Evolutionary conservation across 2,888 invertebrate genomes (phyloP).

Genomic region (Rhopalosiphum nymphaeae): DNA sequence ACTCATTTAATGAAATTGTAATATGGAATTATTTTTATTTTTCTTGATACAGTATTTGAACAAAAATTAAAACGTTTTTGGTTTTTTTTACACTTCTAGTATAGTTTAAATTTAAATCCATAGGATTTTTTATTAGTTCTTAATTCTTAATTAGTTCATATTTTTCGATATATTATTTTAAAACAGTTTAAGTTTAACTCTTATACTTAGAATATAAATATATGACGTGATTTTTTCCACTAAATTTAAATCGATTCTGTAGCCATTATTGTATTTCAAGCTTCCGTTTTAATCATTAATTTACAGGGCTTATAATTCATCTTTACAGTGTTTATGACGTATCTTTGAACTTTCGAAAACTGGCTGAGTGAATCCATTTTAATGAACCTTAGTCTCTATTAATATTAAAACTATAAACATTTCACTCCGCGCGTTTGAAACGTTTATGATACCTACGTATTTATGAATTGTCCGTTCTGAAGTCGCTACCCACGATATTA

Average conservation of each 20-base stretch:
- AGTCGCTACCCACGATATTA: background rate
- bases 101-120: background rate
- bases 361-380: background rate
- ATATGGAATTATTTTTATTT: background rate
- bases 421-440: background rate
- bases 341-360: background rate
- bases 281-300: background rate
- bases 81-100: background rate
- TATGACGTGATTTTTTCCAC: background rate
- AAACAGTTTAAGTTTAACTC: too few relatives aligned
- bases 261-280: background rate
- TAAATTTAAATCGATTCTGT: background rate
- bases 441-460: background rate
- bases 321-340: background rate
- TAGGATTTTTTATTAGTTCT: too few relatives aligned
- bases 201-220: background rate
- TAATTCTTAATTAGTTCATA: too few relatives aligned
- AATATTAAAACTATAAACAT: background rate
- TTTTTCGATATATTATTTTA: too few relatives aligned
- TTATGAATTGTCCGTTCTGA: background rate
- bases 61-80: background rate
- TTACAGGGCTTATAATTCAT: background rate
- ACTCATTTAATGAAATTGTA: background rate
- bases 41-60: background rate
- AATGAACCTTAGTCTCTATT: background rate